Base-by-base conservation (phyloP, 2,113 vertebrate species). In the Nymphicus hollandicus region DNA sequence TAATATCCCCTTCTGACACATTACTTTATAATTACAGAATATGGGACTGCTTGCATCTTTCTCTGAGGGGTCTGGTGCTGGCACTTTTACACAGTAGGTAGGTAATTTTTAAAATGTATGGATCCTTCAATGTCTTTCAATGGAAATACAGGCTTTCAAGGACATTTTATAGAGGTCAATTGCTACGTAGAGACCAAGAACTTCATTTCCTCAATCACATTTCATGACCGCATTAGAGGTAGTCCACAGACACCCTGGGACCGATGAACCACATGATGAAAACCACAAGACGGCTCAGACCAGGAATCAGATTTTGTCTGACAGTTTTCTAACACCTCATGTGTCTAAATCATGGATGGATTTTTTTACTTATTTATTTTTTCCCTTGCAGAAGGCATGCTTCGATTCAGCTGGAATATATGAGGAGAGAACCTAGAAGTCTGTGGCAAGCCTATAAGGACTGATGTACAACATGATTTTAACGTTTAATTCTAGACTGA, bases 91-190 rank as follows among this genome's bases (percentile, higher is more conserved):
- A 74, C 64, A 71, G 35, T 61, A 63, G 29, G 81, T 33, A 78
- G 81, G 83, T 74, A 77, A 92, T 88, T 91, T 91, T 85, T 25
- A 3, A 46, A 84, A 92, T 94, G 50, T 93, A 94, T 95, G 69
- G 70, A 49, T 91, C 53, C 31, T 69, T 58, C 74, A 69, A 8
- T 29, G 88, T 81, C 44, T 96, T 92, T 77, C 60, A 77, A 22
- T 86, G 50, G 80, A 88, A 92, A 92, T 83, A 61, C 2, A 69
- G 24, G 31, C 82, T 92, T 71, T 91, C 72, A 90, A 86, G 37
- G 82, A 81, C 78, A 55, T 88, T 90, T 93, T 85, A 43, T n/a
- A 18, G 46, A 35, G 46, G 58, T 95, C 82, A 88, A n/a, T 94
- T 93, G 53, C 82, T 77, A 35, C 49, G 71, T 70, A 77, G 86